Evolutionary conservation across 2,888 invertebrate species (phyloP).

Genomic region (Idaea straminata): DNA sequence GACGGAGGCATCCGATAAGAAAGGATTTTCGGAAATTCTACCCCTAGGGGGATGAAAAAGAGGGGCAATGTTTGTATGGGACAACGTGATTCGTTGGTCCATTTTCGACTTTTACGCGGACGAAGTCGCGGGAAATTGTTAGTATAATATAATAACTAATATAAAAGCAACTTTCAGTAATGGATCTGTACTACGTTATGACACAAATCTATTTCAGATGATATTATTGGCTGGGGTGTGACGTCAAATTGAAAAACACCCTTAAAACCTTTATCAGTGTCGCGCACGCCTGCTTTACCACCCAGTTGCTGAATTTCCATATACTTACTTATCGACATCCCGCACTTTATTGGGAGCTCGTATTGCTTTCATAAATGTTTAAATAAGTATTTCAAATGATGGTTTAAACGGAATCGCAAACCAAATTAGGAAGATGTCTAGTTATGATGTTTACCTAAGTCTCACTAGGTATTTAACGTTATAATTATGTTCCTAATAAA

Average conservation of each 20-base stretch:
- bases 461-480: too few species aligned
- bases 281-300: conserved; percentile 51
- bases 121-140: too few species aligned
- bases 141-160: not conserved
- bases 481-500: too few species aligned
- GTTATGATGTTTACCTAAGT: not conserved
- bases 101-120: too few species aligned
- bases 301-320: conserved; percentile 54
- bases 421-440: conserved; percentile 6
- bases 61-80: too few species aligned
- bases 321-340: conserved; percentile 59
- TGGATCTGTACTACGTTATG: conserved; percentile 15
- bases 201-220: conserved; percentile 39
- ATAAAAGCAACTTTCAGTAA: not conserved
- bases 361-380: conserved; percentile 33
- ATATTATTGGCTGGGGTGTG: conserved; percentile 47
- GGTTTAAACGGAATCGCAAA: conserved; percentile 25
- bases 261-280: conserved; percentile 62
- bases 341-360: conserved; percentile 46
- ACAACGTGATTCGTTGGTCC: too few species aligned
- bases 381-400: conserved; percentile 41
- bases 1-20: too few species aligned
- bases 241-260: conserved; percentile 58
- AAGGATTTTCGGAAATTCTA: too few species aligned
- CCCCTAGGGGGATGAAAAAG: too few species aligned